These are phyloP conservation scores for Nyctalus aviator DNA, from an alignment of 2,797 vertebrate species.

Conservation along the genomic window DNA sequence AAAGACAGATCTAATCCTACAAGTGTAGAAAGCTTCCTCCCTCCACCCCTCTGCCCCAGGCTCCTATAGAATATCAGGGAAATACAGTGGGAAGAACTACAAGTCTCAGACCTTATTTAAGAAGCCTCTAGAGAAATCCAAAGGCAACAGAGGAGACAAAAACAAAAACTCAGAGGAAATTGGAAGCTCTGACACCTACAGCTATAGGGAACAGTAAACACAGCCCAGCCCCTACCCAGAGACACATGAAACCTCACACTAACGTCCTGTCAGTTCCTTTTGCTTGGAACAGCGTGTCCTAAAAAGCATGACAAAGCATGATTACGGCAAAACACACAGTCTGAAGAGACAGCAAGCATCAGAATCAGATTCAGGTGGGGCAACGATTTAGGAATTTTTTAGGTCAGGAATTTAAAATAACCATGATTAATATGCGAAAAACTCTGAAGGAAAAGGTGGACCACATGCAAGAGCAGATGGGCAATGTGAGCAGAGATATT, in stretches of 20 bases:
- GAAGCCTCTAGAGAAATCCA: neutral
- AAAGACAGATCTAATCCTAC: neutral
- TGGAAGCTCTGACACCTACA: neutral
- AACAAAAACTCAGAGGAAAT: neutral
- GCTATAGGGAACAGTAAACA: neutral
- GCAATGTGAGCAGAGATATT: neutral
- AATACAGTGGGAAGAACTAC: neutral
- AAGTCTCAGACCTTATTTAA: neutral
- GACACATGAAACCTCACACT: neutral
- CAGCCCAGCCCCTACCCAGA: neutral
- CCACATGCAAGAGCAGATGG: neutral
- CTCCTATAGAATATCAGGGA: neutral
- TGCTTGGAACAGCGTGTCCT: neutral
- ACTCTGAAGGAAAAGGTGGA: neutral
- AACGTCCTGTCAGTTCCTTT: neutral
- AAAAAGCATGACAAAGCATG: neutral
- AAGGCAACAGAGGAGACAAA: neutral
- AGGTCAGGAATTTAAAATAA: conserved; percentile 39
- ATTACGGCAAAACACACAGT: neutral
- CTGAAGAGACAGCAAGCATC: neutral
- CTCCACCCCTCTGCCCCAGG: neutral
- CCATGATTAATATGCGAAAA: neutral
- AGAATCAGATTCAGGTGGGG: neutral
- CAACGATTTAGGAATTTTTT: neutral
- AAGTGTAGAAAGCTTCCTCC: neutral